Percentiles rank a stretch among this genome's conserved stretches.
Evolutionary conservation across 1,140 invertebrate species (phyloP).

Genomic region (Diplogasteroides magnus): DNA sequence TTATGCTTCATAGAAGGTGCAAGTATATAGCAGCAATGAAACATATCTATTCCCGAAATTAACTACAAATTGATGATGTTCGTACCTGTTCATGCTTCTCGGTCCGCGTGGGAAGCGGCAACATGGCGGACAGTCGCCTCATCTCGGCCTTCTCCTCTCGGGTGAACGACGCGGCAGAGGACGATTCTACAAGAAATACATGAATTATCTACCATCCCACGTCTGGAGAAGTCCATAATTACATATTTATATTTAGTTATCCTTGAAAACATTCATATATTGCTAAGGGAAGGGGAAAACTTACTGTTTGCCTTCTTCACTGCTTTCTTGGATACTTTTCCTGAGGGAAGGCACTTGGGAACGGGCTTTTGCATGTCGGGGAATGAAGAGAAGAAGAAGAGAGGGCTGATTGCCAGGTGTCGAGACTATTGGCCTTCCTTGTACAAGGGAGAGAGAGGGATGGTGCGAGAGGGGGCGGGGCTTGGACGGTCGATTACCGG

Average conservation of each 20-base stretch:
- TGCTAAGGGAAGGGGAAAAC: background rate
- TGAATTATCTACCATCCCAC: too few species aligned
- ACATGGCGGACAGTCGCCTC: background rate
- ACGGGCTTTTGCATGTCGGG: background rate
- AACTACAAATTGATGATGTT: too few species aligned
- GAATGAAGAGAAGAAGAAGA: background rate
- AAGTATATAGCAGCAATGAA: too few species aligned
- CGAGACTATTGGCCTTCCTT: background rate
- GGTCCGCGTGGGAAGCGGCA: background rate
- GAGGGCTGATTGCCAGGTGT: background rate
- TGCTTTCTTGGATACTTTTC: background rate
- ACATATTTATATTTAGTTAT: too few species aligned
- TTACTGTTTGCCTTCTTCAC: background rate
- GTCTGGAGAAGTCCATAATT: too few species aligned
- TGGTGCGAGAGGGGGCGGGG: background rate
- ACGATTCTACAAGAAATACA: background rate
- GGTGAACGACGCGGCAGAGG: background rate
- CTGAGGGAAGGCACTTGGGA: background rate
- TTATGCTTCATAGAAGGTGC: too few species aligned
- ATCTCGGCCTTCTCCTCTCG: background rate
- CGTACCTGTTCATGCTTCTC: background rate
- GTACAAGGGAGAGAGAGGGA: background rate
- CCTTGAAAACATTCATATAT: background rate
- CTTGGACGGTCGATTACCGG: background rate
- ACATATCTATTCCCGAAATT: too few species aligned